Evolutionary conservation across 2,113 vertebrate genomes (phyloP).

Genomic region (Marmota flaviventris): DNA sequence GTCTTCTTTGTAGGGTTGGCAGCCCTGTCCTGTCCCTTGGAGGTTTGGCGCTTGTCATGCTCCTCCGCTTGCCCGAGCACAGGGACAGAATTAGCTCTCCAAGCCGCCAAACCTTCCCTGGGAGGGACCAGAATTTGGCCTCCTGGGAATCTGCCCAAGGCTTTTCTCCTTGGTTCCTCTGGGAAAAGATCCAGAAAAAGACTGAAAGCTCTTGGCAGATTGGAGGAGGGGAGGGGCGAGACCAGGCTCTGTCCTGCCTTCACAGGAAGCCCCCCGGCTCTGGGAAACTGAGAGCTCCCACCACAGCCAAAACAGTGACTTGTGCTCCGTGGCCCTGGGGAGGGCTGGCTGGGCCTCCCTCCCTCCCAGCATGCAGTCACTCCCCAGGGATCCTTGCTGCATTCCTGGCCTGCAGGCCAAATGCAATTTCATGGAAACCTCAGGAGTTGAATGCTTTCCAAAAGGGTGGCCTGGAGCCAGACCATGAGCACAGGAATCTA

Average conservation of each 20-base stretch:
- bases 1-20: neutral
- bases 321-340: neutral
- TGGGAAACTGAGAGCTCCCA: neutral
- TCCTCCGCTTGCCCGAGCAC: neutral
- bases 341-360: neutral
- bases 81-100: constrained; percentile 70
- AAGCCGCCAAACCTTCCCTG: constrained; percentile 6
- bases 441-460: neutral
- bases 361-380: neutral
- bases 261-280: neutral
- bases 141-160: constrained; percentile 76
- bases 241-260: neutral
- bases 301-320: neutral
- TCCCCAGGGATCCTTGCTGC: neutral
- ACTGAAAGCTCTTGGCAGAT: neutral
- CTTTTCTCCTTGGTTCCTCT: constrained; percentile 68
- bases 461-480: neutral
- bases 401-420: neutral
- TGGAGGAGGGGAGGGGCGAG: neutral
- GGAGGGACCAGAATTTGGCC: constrained; percentile 12
- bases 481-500: neutral
- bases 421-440: neutral
- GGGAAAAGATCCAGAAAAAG: constrained; percentile 72
- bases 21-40: neutral
- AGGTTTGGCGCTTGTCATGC: constrained; percentile 15